Evolutionary conservation across 2,888 invertebrate genomes (phyloP), one percentile per base, ranked within the genome.

Genomic region (Mactromeris polynyma): DNA sequence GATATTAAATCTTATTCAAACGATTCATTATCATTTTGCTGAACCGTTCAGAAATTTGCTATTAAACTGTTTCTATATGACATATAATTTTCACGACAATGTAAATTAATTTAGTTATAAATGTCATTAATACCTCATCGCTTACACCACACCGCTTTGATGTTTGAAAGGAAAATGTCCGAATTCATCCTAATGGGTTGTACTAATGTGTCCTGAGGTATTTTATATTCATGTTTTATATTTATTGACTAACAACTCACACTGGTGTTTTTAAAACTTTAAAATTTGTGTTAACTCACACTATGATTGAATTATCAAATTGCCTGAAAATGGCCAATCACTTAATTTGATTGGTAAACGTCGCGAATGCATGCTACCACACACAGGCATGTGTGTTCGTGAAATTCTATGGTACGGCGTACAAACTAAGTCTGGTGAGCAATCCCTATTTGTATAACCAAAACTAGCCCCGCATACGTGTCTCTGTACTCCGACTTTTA

Each of bases 101-200:
- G 19, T 73, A 73, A 73, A 73, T 73, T 36, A 73, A 73, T 36
- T 73, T 36, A 36, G 36, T 14, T 73, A 73, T 73, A 73, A 73
- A 73, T 73, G 36, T 73, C 73, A 73, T 33, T 17, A 14, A 73
- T 73, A 33, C 73, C n/a, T 19, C 36, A 73, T 73, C 73, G 36
- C 73, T 73, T 11, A 36, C 17, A 33, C 14, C 19, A 17, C 36
- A 3, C 1, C 21, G 2, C 33, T 33, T 73, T 73, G 36, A 73
- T 73, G 73, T 73, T 33, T 73, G 33, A 33, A 73, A 73, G n/a
- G 33, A 26, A 31, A 69, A 69, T 33, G 31, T 33, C 69, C 14
- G 14, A 33, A 69, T 69, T 11, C 69, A 69, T 69, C 69, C 31
- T 11, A 17, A 14, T 2, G 58, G 21, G 58, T n/a, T 21, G 11